These are phyloP conservation scores for Melanotaenia boesemani DNA, from an alignment of 2,797 vertebrate genomes.

Conservation along the genomic window DNA sequence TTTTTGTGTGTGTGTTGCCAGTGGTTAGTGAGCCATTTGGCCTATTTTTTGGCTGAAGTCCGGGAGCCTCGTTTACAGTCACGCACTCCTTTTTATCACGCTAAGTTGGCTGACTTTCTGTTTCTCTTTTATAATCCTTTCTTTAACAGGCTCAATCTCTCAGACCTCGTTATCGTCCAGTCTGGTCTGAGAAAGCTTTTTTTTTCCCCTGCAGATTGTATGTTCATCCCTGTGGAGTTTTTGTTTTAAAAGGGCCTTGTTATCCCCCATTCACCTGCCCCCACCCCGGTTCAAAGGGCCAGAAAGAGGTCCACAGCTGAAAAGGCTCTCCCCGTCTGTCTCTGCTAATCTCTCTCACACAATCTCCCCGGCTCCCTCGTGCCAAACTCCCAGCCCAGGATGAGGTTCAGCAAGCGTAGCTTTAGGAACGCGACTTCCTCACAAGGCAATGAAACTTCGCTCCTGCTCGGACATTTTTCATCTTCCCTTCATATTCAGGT, in stretches of 20 bases:
- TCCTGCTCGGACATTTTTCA: constrained; percentile 55
- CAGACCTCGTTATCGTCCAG: constrained; percentile 9
- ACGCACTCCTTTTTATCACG: constrained; percentile 32
- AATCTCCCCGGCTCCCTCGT: constrained; percentile 13
- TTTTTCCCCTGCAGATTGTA: constrained; percentile 1
- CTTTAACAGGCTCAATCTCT: constrained; percentile 1
- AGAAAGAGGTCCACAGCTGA: constrained; percentile 15
- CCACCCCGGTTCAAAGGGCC: background rate
- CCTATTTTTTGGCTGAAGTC: constrained; percentile 64
- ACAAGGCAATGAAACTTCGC: constrained; percentile 59
- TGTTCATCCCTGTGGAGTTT: background rate
- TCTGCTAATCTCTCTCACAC: constrained; percentile 49
- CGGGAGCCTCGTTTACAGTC: constrained; percentile 48
- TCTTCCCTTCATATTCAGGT: constrained; percentile 50
- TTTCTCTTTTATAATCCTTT: constrained; percentile 40
- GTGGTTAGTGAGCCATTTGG: constrained; percentile 47
- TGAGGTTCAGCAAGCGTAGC: constrained; percentile 42
- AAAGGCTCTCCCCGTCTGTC: constrained; percentile 31
- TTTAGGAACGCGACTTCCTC: constrained; percentile 64
- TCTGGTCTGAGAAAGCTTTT: background rate
- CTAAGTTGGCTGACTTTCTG: constrained; percentile 26
- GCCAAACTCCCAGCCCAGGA: constrained; percentile 42
- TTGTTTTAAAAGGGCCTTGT: background rate
- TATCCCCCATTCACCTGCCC: constrained; percentile 6
- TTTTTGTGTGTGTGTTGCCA: constrained; percentile 16